Evolutionary conservation across 2,888 invertebrate genomes (phyloP).

Genomic region (Steromphala cineraria): DNA sequence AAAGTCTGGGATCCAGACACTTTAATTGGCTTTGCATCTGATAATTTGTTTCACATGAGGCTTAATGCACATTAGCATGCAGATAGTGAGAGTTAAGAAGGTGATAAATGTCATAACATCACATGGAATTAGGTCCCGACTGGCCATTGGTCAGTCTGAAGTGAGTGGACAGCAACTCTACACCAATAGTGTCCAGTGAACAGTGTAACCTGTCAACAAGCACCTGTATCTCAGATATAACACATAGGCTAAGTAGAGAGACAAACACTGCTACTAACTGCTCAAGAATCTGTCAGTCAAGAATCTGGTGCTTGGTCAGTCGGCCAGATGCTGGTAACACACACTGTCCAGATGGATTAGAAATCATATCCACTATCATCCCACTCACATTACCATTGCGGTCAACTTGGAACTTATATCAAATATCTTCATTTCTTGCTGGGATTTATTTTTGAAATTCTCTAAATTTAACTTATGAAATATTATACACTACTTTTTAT

Average conservation of each 20-base stretch:
- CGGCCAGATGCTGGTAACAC: neutral
- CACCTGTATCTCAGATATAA: neutral
- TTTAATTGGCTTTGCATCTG: neutral
- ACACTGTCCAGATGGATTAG: neutral
- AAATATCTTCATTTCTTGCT: too few relatives aligned
- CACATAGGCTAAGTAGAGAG: slow-evolving; percentile 6
- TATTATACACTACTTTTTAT: too few relatives aligned
- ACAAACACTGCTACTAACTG: neutral
- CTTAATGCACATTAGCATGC: neutral
- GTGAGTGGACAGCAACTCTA: neutral
- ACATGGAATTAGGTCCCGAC: neutral
- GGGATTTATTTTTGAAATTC: too few relatives aligned
- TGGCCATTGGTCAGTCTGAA: neutral
- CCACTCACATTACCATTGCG: too few relatives aligned
- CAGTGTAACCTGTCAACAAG: neutral
- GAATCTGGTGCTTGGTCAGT: too few relatives aligned
- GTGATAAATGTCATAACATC: neutral
- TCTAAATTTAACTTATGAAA: too few relatives aligned
- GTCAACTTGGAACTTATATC: too few relatives aligned
- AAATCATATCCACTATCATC: too few relatives aligned
- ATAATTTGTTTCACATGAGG: neutral
- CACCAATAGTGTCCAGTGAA: neutral
- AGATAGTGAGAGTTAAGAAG: neutral
- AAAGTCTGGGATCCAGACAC: slow-evolving; percentile 6
- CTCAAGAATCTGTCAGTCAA: neutral